Evolutionary conservation across 2,113 vertebrate genomes (phyloP).

Genomic region (Ploceus nigricollis): DNA sequence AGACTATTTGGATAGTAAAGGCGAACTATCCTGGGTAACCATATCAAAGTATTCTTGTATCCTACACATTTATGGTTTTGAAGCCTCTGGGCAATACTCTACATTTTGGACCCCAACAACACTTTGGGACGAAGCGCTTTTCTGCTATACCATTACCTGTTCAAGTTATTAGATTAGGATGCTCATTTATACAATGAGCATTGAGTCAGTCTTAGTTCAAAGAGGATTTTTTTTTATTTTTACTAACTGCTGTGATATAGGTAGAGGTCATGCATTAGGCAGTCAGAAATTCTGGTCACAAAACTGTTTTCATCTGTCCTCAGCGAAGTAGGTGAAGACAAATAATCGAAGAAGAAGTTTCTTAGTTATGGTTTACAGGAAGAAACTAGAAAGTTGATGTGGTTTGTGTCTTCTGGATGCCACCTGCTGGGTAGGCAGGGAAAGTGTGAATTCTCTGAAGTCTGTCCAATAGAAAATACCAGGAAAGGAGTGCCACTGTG

Average conservation of each 20-base stretch:
- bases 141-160: neutral
- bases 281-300: neutral
- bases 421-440: neutral
- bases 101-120: neutral
- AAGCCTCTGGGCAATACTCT: neutral
- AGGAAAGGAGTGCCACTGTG: accelerated
- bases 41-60: neutral
- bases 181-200: neutral
- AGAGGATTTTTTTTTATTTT: neutral
- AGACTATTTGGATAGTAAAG: neutral
- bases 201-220: neutral
- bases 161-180: neutral
- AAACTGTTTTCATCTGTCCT: neutral
- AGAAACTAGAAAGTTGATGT: neutral
- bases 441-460: neutral
- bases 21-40: neutral
- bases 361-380: neutral
- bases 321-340: neutral
- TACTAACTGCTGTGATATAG: neutral
- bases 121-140: neutral
- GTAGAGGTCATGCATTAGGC: neutral
- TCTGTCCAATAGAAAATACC: accelerated
- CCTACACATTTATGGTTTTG: neutral
- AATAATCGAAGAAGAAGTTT: neutral
- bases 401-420: neutral